Conservation (phyloP, 2,888 invertebrate genomes). For the Hypsopygia costalis region DNA sequence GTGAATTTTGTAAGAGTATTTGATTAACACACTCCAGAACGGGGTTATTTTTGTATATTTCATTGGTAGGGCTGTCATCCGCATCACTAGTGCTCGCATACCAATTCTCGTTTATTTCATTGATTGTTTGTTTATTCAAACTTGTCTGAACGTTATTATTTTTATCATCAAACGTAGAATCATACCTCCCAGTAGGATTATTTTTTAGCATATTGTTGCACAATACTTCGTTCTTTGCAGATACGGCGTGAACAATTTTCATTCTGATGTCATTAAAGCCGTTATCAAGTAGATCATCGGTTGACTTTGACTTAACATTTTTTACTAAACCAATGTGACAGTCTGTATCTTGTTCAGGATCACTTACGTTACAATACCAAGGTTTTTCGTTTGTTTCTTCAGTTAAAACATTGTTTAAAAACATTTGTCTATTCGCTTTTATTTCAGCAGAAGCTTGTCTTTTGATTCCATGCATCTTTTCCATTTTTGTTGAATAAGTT, state of each 20-base stretch:
- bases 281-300: slow-evolving; percentile 53
- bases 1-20: slow-evolving; percentile 87
- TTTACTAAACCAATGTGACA: slow-evolving; percentile 50
- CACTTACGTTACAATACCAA: slow-evolving; percentile 76
- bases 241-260: slow-evolving; percentile 52
- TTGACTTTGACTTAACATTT: slow-evolving; percentile 56
- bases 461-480: slow-evolving; percentile 79
- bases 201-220: slow-evolving; percentile 58
- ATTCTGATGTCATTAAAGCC: slow-evolving; percentile 49
- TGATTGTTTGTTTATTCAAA: slow-evolving; percentile 44
- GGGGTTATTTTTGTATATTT: slow-evolving; percentile 89
- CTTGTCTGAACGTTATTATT: slow-evolving; percentile 55
- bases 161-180: slow-evolving; percentile 48
- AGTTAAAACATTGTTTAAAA: slow-evolving; percentile 64
- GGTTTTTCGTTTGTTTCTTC: slow-evolving; percentile 68
- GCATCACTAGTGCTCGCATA: slow-evolving; percentile 90
- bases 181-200: slow-evolving; percentile 48
- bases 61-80: slow-evolving; percentile 85
- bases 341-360: slow-evolving; percentile 71
- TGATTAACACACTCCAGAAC: slow-evolving; percentile 93
- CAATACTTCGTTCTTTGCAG: slow-evolving; percentile 68
- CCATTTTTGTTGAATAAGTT: slow-evolving; percentile 78
- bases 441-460: slow-evolving; percentile 71
- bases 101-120: slow-evolving; percentile 86
- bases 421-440: slow-evolving; percentile 66